Percentiles rank a stretch among this genome's conserved stretches.
Conservation (phyloP, 2,888 invertebrate genomes). For the Drepanosiphum platanoidis region DNA sequence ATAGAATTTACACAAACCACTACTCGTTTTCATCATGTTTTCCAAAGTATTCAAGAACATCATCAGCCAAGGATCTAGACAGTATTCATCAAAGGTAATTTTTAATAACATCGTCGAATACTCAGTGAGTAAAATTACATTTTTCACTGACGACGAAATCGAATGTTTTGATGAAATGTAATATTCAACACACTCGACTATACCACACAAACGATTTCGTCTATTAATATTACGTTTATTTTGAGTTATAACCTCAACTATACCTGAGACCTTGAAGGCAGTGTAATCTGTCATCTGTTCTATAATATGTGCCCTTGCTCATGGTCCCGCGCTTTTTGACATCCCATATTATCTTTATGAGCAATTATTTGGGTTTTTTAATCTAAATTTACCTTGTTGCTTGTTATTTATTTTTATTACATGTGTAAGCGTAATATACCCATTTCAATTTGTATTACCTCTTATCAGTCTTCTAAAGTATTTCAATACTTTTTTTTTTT, state of each 20-base stretch:
- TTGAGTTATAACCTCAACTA: not conserved
- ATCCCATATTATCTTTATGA: not conserved
- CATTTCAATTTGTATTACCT: no score
- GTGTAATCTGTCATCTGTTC: not conserved
- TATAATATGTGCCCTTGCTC: not conserved
- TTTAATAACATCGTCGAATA: not conserved
- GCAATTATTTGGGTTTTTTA: not conserved
- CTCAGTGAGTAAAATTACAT: no score
- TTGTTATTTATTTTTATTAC: not conserved
- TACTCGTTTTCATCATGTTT: constrained; percentile 4
- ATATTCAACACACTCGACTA: no score
- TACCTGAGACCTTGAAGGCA: not conserved
- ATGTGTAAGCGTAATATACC: no score
- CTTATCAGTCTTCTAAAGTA: no score
- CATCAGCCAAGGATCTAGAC: constrained; percentile 39
- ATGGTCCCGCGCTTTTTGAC: not conserved
- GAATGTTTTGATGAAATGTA: no score
- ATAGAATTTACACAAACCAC: not conserved
- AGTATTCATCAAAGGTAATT: constrained; percentile 54
- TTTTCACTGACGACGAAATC: no score
- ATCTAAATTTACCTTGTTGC: not conserved
- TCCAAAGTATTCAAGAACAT: constrained; percentile 51
- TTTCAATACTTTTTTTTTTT: no score
- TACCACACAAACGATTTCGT: no score
- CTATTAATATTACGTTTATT: not conserved